A percentile compares a stretch with the other conserved stretches of the same genome.
Evolutionary conservation across 2,888 invertebrate species (phyloP).

Genomic region (Imbricaverruca yamaguchii): DNA sequence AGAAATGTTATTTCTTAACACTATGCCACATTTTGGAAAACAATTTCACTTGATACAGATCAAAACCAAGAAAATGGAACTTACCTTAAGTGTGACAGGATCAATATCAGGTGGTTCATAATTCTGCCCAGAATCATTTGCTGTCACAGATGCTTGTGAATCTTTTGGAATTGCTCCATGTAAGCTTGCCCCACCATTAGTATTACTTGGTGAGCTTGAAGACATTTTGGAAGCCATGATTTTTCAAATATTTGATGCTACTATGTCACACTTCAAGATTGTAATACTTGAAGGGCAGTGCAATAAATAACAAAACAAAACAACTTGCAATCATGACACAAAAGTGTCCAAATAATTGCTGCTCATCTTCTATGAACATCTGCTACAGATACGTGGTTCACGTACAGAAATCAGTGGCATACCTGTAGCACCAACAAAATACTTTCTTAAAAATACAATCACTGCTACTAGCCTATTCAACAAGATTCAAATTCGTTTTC

Average conservation of each 20-base stretch:
- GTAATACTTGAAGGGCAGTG: too few species aligned
- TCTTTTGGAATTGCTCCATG: slow-evolving; percentile 18
- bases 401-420: background rate
- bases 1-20: too few species aligned
- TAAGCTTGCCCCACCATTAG: background rate
- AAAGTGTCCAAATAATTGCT: background rate
- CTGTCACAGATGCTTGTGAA: background rate
- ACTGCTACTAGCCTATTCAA: too few species aligned
- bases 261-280: too few species aligned
- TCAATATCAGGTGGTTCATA: slow-evolving; percentile 18
- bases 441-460: background rate
- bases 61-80: background rate
- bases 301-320: background rate
- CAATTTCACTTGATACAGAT: too few species aligned
- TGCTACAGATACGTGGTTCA: background rate
- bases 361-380: background rate
- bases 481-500: too few species aligned
- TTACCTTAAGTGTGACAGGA: slow-evolving; percentile 13
- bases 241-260: background rate
- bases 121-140: background rate
- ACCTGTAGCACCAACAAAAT: background rate
- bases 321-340: background rate
- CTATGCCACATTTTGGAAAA: too few species aligned
- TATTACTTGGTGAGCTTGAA: slow-evolving; percentile 6
- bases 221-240: slow-evolving; percentile 20